These are phyloP conservation scores for Plagodis pulveraria DNA, from an alignment of 2,888 invertebrate species.

Conservation along the genomic window DNA sequence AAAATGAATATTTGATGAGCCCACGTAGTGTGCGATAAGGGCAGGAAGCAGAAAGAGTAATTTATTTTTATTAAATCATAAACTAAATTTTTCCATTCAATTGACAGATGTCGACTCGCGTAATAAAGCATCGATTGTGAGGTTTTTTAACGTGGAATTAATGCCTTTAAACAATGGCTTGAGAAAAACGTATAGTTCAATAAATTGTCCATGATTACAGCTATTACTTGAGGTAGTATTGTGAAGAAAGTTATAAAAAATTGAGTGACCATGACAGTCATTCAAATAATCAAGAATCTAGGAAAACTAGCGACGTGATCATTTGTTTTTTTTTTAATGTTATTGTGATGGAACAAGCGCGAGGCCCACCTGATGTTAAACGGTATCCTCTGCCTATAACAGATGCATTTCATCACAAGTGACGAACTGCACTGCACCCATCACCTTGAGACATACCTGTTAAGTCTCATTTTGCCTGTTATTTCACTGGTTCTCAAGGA, in stretches of 20 bases:
- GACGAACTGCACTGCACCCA: too few relatives aligned
- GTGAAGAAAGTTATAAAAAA: slow-evolving; percentile 7
- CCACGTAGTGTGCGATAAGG: background rate
- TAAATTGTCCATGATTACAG: slow-evolving; percentile 8
- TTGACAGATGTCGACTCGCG: slow-evolving; percentile 1
- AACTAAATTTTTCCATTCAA: background rate
- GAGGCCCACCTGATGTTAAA: too few relatives aligned
- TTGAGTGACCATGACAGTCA: background rate
- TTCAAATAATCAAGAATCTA: too few relatives aligned
- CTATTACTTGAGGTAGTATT: slow-evolving; percentile 1
- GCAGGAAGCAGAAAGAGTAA: background rate
- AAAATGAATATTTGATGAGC: too few relatives aligned
- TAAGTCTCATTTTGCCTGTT: too few relatives aligned
- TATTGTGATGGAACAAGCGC: too few relatives aligned
- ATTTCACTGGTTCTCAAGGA: too few relatives aligned
- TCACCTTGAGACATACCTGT: too few relatives aligned
- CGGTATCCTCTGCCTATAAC: too few relatives aligned
- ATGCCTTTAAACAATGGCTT: slow-evolving; percentile 9
- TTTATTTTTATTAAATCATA: background rate
- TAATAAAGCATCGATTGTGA: slow-evolving; percentile 11
- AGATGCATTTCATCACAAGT: too few relatives aligned
- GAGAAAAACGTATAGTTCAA: slow-evolving; percentile 12
- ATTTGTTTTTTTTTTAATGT: too few relatives aligned
- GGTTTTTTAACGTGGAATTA: slow-evolving; percentile 9
- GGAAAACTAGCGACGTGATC: too few relatives aligned